phyloP scores from a whole-genome alignment of 2,113 vertebrate species.

The Gopherus evgoodei region DNA sequence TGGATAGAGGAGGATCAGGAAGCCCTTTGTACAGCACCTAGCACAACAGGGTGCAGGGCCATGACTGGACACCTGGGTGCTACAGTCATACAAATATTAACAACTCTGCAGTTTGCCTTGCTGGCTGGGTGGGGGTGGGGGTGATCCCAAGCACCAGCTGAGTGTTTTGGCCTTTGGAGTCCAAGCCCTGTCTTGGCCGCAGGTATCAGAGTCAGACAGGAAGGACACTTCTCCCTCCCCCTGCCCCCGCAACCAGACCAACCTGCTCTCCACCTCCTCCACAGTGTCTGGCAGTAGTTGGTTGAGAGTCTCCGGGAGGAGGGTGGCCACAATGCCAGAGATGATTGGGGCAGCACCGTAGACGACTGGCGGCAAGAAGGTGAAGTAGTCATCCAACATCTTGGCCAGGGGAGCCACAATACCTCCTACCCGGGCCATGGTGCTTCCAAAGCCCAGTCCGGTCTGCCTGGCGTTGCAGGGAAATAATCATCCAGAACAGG shows the following conservation, averaged over 20 bases:
- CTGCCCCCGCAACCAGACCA: background rate
- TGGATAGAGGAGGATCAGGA: background rate
- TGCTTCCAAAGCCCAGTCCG: conserved; percentile 90
- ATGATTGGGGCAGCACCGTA: conserved; percentile 82
- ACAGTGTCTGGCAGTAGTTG: conserved; percentile 87
- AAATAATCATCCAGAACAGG: background rate
- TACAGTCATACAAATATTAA: background rate
- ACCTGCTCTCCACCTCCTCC: conserved; percentile 86
- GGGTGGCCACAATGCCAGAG: conserved; percentile 74
- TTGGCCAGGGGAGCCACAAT: conserved; percentile 91
- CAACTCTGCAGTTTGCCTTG: background rate
- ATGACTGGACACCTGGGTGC: background rate
- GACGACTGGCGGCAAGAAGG: conserved; percentile 84
- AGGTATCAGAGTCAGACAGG: background rate
- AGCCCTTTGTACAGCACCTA: background rate
- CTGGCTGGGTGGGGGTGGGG: background rate
- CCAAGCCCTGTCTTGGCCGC: background rate
- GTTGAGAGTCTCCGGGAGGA: conserved; percentile 90
- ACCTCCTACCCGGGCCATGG: conserved; percentile 89
- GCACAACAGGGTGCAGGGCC: background rate
- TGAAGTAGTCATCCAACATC: conserved; percentile 87
- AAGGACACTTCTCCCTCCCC: background rate
- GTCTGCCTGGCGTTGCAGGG: conserved; percentile 82
- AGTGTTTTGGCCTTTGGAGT: background rate
- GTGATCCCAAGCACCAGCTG: background rate